Evolutionary conservation across 2,113 vertebrate genomes (phyloP).

Genomic region (Charina bottae): DNA sequence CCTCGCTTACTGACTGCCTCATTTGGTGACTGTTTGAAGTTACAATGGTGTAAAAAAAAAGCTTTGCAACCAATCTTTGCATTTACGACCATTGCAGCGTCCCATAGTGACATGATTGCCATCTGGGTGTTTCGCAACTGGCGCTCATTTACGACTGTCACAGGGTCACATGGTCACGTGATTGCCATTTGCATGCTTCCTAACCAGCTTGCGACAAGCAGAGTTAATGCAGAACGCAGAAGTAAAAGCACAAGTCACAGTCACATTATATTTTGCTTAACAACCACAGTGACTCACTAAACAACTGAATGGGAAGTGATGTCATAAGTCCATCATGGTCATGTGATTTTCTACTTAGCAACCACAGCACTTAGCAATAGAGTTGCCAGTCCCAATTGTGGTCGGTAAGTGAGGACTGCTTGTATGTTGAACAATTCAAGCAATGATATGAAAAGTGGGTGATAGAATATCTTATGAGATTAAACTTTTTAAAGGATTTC

Average conservation of each 20-base stretch:
- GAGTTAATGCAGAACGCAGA: background rate
- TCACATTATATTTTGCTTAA: background rate
- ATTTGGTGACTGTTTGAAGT: background rate
- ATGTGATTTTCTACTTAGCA: background rate
- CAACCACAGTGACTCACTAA: background rate
- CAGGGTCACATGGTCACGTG: background rate
- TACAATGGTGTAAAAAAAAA: background rate
- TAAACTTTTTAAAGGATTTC: background rate
- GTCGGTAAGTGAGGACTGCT: background rate
- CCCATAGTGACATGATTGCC: background rate
- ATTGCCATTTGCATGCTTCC: background rate
- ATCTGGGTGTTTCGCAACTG: background rate
- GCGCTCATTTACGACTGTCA: background rate
- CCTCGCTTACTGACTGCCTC: background rate
- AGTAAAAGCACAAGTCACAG: background rate
- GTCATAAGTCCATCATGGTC: background rate
- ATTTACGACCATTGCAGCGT: background rate
- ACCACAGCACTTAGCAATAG: background rate
- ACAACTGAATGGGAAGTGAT: background rate
- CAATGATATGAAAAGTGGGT: conserved; percentile 51
- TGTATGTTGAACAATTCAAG: conserved; percentile 33
- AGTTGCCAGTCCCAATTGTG: background rate
- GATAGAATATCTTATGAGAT: background rate
- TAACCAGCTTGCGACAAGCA: background rate
- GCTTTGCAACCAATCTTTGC: background rate